Evolutionary conservation across 2,113 vertebrate species (phyloP).

Genomic region (Callipepla squamata): DNA sequence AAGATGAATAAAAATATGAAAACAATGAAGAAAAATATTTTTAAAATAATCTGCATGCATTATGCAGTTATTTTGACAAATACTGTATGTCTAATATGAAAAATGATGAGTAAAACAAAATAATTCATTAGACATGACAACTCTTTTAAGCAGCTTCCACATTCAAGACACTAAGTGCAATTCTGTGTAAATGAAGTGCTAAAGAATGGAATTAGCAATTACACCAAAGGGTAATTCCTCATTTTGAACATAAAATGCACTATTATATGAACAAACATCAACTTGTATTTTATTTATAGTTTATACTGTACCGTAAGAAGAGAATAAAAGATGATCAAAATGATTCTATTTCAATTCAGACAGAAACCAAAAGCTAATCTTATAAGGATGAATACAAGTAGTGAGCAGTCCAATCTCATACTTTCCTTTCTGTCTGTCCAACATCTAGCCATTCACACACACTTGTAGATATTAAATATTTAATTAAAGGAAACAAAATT

Average conservation of each 20-base stretch:
- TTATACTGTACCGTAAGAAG: background rate
- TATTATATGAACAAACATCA: background rate
- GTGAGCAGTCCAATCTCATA: accelerated
- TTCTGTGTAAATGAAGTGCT: background rate
- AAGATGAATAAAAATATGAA: background rate
- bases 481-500: background rate
- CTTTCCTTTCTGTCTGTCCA: background rate
- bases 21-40: background rate
- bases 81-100: background rate
- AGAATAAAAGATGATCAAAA: background rate
- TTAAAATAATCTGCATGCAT: background rate
- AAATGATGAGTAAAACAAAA: background rate
- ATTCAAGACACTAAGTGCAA: background rate
- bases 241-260: background rate
- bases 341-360: background rate
- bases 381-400: background rate
- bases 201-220: background rate
- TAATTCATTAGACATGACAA: background rate
- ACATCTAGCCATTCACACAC: background rate
- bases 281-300: background rate
- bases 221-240: background rate
- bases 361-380: background rate
- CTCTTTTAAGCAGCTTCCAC: background rate
- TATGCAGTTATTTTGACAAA: background rate
- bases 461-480: background rate